Evolutionary conservation across 2,888 invertebrate genomes (phyloP).

Genomic region (Lithophane leautieri): DNA sequence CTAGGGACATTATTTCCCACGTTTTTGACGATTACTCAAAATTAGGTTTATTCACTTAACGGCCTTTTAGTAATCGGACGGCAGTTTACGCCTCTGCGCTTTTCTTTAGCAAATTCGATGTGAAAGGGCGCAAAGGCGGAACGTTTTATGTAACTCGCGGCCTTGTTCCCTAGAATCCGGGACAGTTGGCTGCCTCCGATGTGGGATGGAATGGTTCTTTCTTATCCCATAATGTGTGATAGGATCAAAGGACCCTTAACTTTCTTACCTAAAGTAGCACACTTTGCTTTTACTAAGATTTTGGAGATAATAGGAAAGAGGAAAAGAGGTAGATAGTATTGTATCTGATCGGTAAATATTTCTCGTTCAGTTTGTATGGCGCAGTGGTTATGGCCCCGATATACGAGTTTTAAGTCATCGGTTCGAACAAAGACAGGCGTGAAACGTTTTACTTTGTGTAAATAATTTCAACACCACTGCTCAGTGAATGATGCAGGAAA

Average conservation of each 20-base stretch:
- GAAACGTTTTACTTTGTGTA: too few relatives aligned
- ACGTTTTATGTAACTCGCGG: conserved; percentile 42
- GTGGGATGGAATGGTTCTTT: conserved; percentile 12
- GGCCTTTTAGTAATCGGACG: too few relatives aligned
- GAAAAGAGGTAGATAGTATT: background rate
- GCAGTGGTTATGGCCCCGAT: too few relatives aligned
- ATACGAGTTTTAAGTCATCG: too few relatives aligned
- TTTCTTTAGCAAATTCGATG: background rate
- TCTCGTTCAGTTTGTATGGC: too few relatives aligned
- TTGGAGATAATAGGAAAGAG: conserved; percentile 15
- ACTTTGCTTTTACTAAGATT: conserved; percentile 34
- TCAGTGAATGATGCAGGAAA: too few relatives aligned
- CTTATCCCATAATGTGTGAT: conserved; percentile 37
- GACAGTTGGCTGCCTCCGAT: conserved; percentile 32
- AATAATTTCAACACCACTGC: too few relatives aligned
- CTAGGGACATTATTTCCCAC: too few relatives aligned
- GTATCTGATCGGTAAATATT: background rate
- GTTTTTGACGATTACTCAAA: too few relatives aligned
- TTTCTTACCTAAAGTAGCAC: conserved; percentile 25
- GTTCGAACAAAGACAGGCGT: too few relatives aligned
- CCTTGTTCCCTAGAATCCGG: conserved; percentile 27
- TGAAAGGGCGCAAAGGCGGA: conserved; percentile 22
- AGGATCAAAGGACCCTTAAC: conserved; percentile 44
- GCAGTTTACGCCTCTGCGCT: background rate
- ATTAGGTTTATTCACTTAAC: too few relatives aligned